These are phyloP conservation scores for Motacilla tschutschensis DNA, from an alignment of 2,113 vertebrate species.

Conservation along the genomic window DNA sequence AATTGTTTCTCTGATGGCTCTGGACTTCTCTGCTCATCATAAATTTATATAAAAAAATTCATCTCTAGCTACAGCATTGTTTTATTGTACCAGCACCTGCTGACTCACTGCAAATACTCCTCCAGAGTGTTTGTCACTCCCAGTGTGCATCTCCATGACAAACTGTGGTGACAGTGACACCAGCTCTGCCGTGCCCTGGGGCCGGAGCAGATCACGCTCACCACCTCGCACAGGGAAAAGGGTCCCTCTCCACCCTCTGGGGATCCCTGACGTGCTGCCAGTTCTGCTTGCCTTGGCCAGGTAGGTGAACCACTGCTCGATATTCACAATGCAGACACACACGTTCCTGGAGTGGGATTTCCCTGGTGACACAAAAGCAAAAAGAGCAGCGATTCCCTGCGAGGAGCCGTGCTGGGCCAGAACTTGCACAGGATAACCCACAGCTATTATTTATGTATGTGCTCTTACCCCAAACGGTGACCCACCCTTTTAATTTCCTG, in stretches of 20 bases:
- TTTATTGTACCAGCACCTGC: background rate
- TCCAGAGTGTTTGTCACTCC: background rate
- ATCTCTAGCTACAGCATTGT: background rate
- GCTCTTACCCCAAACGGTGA: too few relatives aligned
- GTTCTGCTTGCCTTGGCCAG: background rate
- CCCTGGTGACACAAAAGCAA: background rate
- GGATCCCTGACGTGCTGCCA: background rate
- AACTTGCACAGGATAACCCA: background rate
- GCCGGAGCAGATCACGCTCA: background rate
- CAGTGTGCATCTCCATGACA: background rate
- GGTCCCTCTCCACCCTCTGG: fast-evolving
- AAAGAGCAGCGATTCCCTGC: fast-evolving
- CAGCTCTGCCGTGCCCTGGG: background rate
- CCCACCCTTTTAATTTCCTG: background rate
- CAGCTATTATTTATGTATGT: background rate
- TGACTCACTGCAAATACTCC: background rate
- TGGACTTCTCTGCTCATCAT: background rate
- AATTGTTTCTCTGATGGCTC: background rate
- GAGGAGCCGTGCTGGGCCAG: background rate
- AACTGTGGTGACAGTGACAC: background rate
- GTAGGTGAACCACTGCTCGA: background rate
- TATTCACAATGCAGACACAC: background rate
- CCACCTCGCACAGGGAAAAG: fast-evolving
- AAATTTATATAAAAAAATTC: background rate
- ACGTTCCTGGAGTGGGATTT: background rate